Conservation (phyloP, 1,140 invertebrate species). For the Tenebrio molitor region DNA sequence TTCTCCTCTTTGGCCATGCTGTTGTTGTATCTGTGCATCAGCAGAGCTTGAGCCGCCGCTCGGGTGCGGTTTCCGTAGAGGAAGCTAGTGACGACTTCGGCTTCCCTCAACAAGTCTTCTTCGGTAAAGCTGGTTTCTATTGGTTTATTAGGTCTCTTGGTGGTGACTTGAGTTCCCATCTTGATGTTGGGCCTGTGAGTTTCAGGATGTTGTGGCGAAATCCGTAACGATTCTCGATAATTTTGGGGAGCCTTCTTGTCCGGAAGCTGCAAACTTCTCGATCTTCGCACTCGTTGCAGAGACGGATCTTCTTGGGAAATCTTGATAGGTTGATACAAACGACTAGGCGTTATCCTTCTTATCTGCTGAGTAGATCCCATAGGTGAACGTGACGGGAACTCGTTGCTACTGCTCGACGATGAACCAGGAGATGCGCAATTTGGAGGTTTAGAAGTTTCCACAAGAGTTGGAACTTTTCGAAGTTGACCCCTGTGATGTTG, state of each 20-base stretch:
- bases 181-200: slow-evolving; percentile 66
- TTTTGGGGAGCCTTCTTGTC: slow-evolving; percentile 68
- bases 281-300: slow-evolving; percentile 68
- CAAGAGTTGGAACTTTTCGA: slow-evolving; percentile 68
- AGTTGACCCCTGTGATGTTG: slow-evolving; percentile 63
- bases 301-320: slow-evolving; percentile 63
- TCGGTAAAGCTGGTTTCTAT: slow-evolving; percentile 55
- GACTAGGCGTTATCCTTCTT: slow-evolving; percentile 58
- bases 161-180: slow-evolving; percentile 57
- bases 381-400: slow-evolving; percentile 63
- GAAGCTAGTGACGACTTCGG: slow-evolving; percentile 71
- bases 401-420: slow-evolving; percentile 68
- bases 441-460: slow-evolving; percentile 65
- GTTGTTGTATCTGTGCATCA: slow-evolving; percentile 67
- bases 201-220: slow-evolving; percentile 64
- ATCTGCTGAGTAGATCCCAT: slow-evolving; percentile 63
- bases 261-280: slow-evolving; percentile 71
- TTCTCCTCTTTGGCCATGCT: slow-evolving; percentile 64
- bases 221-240: slow-evolving; percentile 50
- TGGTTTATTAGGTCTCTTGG: slow-evolving; percentile 41
- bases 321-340: slow-evolving; percentile 59
- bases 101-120: slow-evolving; percentile 69
- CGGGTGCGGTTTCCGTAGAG: slow-evolving; percentile 71
- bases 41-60: slow-evolving; percentile 67
- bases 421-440: slow-evolving; percentile 68